phyloP scores from a whole-genome alignment of 2,888 invertebrate species.

The Hypena proboscidalis region DNA sequence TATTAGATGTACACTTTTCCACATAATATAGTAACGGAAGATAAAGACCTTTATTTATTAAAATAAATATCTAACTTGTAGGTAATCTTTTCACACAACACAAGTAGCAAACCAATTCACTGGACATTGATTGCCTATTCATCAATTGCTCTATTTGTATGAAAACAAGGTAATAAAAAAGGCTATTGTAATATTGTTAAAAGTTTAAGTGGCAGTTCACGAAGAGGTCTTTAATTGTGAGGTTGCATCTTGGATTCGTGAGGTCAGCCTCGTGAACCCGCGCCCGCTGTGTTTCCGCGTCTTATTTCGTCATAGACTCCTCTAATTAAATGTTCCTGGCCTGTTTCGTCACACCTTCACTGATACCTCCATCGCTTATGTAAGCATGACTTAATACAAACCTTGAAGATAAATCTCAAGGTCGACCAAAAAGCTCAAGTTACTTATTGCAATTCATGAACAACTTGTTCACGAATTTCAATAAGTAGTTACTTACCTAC shows the following conservation, averaged over 20 bases:
- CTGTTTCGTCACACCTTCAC: slow-evolving; percentile 31
- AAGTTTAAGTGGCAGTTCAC: slow-evolving; percentile 60
- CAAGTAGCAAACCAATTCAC: too few relatives aligned
- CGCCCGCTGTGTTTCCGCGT: slow-evolving; percentile 53
- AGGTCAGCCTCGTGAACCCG: slow-evolving; percentile 63
- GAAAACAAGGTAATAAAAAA: slow-evolving; percentile 26
- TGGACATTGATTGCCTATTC: slow-evolving; percentile 8
- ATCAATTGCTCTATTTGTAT: slow-evolving; percentile 22
- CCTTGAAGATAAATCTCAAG: too few relatives aligned
- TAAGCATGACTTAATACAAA: too few relatives aligned
- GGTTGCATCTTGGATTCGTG: slow-evolving; percentile 61
- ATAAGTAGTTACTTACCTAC: too few relatives aligned
- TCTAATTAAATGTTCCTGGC: slow-evolving; percentile 36
- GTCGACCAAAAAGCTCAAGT: too few relatives aligned
- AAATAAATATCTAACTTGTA: too few relatives aligned
- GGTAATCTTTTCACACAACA: too few relatives aligned
- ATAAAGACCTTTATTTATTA: too few relatives aligned
- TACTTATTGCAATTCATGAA: too few relatives aligned
- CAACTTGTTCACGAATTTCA: too few relatives aligned
- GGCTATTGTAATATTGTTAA: slow-evolving; percentile 44
- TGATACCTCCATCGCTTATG: background rate
- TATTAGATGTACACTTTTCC: background rate
- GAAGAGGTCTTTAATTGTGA: slow-evolving; percentile 60
- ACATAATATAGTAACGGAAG: too few relatives aligned
- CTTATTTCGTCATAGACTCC: slow-evolving; percentile 44